Percentiles rank a stretch among this genome's conserved stretches.
phyloP scores from a whole-genome alignment of 2,888 invertebrate species.

The Torymus tubicola region DNA sequence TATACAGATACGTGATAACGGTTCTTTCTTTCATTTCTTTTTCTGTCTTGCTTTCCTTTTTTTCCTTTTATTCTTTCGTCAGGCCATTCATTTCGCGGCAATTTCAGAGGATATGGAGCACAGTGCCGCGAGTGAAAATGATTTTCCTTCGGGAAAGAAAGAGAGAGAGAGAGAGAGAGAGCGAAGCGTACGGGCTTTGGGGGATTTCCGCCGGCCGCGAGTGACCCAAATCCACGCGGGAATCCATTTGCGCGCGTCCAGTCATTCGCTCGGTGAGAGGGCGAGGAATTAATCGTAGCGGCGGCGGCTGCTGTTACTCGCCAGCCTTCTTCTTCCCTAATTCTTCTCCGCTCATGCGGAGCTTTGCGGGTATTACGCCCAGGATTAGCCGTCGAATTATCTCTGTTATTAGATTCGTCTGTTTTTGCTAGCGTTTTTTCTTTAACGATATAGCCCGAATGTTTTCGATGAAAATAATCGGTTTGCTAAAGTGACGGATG shows the following conservation, averaged over 20 bases:
- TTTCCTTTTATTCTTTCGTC: not conserved
- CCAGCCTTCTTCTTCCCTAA: slow-evolving; percentile 4
- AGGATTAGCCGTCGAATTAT: slow-evolving; percentile 3
- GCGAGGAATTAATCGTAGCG: slow-evolving; percentile 16
- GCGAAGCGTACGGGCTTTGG: too few relatives aligned
- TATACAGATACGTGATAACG: too few relatives aligned
- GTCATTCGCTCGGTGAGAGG: not conserved
- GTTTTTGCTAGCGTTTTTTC: too few relatives aligned
- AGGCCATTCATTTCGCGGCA: not conserved
- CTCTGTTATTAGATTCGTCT: not conserved
- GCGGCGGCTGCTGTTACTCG: too few relatives aligned
- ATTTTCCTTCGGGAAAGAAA: slow-evolving; percentile 1
- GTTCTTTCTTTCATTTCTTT: slow-evolving; percentile 1
- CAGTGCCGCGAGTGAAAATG: not conserved
- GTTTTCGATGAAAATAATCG: too few relatives aligned
- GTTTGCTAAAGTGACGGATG: too few relatives aligned
- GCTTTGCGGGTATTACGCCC: slow-evolving; percentile 21
- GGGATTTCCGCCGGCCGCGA: not conserved
- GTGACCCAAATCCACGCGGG: slow-evolving; percentile 6
- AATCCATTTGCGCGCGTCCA: not conserved
- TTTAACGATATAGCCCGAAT: too few relatives aligned
- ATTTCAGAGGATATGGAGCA: not conserved
- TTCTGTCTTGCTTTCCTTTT: not conserved
- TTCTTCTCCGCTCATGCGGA: slow-evolving; percentile 8
- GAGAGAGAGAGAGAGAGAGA: not conserved